Percentiles rank a stretch among this genome's conserved stretches.
Conservation (phyloP, 1,140 invertebrate species). For the Schlechtendalia chinensis region DNA sequence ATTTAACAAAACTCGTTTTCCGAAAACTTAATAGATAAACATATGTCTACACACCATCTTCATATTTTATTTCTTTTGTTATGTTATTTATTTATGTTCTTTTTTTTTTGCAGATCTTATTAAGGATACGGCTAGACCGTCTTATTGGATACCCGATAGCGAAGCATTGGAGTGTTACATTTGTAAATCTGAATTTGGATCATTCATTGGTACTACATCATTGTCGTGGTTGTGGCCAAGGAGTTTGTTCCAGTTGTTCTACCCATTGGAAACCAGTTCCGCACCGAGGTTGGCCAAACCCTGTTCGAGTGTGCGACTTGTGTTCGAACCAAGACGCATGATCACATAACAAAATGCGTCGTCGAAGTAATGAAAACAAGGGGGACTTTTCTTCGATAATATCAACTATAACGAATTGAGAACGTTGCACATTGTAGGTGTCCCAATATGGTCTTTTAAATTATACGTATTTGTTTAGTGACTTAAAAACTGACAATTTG, state of each 20-base stretch:
- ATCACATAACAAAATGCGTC: background rate
- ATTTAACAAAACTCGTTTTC: too few relatives aligned
- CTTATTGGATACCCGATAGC: slow-evolving; percentile 78
- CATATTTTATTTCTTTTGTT: too few relatives aligned
- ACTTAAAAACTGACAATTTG: slow-evolving; percentile 29
- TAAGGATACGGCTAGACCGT: slow-evolving; percentile 74
- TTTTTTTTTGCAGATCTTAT: slow-evolving; percentile 65
- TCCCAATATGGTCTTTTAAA: background rate
- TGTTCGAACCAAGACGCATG: slow-evolving; percentile 57
- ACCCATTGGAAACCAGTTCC: slow-evolving; percentile 64
- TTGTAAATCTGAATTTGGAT: slow-evolving; percentile 59
- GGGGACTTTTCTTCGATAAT: slow-evolving; percentile 6
- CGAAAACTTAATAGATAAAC: too few relatives aligned
- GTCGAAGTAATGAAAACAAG: background rate
- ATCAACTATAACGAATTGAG: background rate
- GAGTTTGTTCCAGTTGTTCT: slow-evolving; percentile 69
- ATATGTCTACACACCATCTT: too few relatives aligned
- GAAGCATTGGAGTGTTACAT: slow-evolving; percentile 67
- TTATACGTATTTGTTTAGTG: background rate
- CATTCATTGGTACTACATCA: slow-evolving; percentile 64
- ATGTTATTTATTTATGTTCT: slow-evolving; percentile 36
- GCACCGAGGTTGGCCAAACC: slow-evolving; percentile 67
- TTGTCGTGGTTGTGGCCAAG: slow-evolving; percentile 72
- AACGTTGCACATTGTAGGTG: background rate
- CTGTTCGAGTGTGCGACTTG: slow-evolving; percentile 69